Base-by-base conservation (phyloP, 2,113 vertebrate species). In the Elgaria multicarinata region DNA sequence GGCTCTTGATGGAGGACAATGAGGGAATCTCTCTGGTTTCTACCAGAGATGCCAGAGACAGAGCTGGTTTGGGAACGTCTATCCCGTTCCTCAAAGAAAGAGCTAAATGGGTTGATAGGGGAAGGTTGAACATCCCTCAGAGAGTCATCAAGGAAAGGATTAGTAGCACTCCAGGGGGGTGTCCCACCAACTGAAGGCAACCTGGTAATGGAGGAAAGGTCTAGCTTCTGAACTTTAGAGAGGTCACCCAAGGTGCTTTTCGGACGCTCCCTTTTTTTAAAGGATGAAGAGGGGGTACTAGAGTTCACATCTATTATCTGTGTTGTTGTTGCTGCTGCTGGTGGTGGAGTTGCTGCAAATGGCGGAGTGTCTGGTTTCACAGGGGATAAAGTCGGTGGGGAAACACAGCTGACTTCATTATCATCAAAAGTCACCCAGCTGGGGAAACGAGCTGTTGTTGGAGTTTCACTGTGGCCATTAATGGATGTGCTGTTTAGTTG, bases 401-500 rank as follows among this genome's bases (percentile, higher is more conserved):
- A 90, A 93, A 93, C 88, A 82, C 92, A 93, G 81, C 66, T 91
- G 86, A 97, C 91, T 89, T 97, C 96, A 91, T 98, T 97, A 91
- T 98, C 98, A 80, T 99, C 98, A 93, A 99, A 99, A 89, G 98
- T 98, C 85, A 99, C 98, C 98, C 98, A 99, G 93, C 97, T 98
- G 80, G 97, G 97, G 86, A 98, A 98, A 58, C 96, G 97, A 87
- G 96, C 94, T 55, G 96, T 92, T 67, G 97, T 97, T 82, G 96
- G 94, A 7, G 93, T 93, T 39, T 95, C 92, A 16, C 94, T 91
- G 87, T 97, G 97, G 67, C 97, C 97, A 58, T 97, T 98, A 91
- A 96, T 39, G 33, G 97, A 95, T 67, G 95, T 94, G 90, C 50
- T 96, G 93, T 93, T 96, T 64, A 92, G 93, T 79, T 94, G 97